Conservation (phyloP, 2,888 invertebrate species). For the Macaria liturata region DNA sequence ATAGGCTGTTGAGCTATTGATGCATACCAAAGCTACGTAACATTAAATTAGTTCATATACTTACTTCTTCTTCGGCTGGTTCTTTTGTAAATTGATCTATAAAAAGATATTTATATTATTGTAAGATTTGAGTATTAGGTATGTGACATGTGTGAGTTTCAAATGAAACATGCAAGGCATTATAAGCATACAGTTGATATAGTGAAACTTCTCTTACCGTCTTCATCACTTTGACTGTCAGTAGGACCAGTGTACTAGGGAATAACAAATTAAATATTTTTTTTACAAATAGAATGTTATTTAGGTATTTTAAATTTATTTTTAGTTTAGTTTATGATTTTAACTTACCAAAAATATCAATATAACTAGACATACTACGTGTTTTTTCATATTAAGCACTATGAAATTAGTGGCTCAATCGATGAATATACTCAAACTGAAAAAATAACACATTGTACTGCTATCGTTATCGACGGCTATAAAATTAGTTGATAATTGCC, state of each 20-base stretch:
- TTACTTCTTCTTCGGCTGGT: conserved; percentile 66
- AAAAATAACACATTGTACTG: not conserved
- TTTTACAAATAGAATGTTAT: not conserved
- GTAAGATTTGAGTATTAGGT: no score
- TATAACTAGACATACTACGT: conserved; percentile 13
- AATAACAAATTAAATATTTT: conserved; percentile 6
- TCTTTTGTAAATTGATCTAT: conserved; percentile 52
- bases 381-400: conserved; percentile 9
- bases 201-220: conserved; percentile 22
- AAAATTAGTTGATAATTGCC: not conserved
- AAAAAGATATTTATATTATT: conserved; percentile 22
- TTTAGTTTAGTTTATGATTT: no score
- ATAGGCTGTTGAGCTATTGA: no score
- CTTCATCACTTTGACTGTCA: conserved; percentile 33
- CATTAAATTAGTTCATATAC: not conserved
- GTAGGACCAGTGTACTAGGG: conserved; percentile 25
- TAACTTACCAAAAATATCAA: conserved; percentile 22
- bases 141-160: no score
- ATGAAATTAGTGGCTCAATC: no score
- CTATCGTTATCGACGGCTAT: not conserved
- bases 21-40: no score
- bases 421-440: no score
- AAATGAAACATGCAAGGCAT: no score
- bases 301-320: not conserved
- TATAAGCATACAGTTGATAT: not conserved